Evolutionary conservation across 2,888 invertebrate species (phyloP).

Genomic region (Teinopalpus imperialis): DNA sequence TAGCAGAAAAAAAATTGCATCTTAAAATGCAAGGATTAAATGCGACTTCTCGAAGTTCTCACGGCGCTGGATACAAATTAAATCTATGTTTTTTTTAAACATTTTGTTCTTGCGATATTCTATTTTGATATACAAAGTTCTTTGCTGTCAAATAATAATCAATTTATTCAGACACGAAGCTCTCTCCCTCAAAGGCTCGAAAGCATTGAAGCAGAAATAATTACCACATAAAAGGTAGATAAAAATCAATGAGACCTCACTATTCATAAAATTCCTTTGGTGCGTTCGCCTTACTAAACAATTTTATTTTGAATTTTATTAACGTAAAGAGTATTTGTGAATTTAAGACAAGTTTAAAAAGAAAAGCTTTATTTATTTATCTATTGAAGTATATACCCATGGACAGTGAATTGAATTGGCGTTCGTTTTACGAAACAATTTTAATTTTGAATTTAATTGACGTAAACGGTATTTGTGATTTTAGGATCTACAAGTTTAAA

Average conservation of each 20-base stretch:
- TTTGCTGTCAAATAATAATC: slow-evolving; percentile 3
- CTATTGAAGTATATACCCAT: too few relatives aligned
- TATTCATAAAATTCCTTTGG: slow-evolving; percentile 1
- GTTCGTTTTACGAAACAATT: too few relatives aligned
- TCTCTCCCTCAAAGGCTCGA: neutral
- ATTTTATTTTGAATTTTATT: too few relatives aligned
- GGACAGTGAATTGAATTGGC: too few relatives aligned
- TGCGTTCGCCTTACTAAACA: neutral
- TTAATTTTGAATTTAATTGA: too few relatives aligned
- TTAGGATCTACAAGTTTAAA: too few relatives aligned
- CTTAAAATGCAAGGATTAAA: slow-evolving; percentile 9
- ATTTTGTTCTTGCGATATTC: slow-evolving; percentile 4
- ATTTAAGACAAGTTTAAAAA: too few relatives aligned
- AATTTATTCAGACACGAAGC: slow-evolving; percentile 9
- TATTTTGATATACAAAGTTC: neutral
- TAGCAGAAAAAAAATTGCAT: neutral
- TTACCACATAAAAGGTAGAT: slow-evolving; percentile 15
- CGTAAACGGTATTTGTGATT: too few relatives aligned
- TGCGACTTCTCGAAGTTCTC: slow-evolving; percentile 22
- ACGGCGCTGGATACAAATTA: slow-evolving; percentile 26
- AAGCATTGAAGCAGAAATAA: slow-evolving; percentile 6
- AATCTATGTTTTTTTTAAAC: slow-evolving; percentile 10
- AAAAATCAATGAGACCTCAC: neutral
- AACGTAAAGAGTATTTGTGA: too few relatives aligned
- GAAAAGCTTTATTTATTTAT: too few relatives aligned